Conservation (phyloP, 2,888 invertebrate species). For the Leucophora obtusa region DNA sequence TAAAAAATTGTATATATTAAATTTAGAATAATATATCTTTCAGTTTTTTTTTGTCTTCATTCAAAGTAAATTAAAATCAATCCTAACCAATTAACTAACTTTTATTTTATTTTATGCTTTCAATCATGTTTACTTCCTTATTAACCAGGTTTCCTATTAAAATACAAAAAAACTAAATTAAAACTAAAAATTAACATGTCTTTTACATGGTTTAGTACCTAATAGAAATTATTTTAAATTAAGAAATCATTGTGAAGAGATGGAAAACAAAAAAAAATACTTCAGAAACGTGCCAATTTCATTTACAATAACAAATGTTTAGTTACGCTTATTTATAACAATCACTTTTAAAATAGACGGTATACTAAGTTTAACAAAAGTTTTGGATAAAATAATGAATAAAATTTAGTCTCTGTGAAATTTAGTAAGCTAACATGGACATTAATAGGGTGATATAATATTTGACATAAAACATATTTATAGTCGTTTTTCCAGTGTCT, state of each 20-base stretch:
- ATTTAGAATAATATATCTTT: background rate
- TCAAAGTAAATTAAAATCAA: background rate
- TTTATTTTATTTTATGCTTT: background rate
- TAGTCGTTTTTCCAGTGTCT: too few species aligned
- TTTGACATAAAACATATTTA: too few species aligned
- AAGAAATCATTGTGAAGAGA: constrained; percentile 53
- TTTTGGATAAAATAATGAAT: background rate
- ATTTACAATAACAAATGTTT: constrained; percentile 53
- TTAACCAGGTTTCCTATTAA: background rate
- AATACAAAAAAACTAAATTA: background rate
- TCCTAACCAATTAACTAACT: background rate
- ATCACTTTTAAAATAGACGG: background rate
- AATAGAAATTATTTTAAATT: constrained; percentile 52
- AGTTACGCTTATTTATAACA: constrained; percentile 43
- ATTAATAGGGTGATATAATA: background rate
- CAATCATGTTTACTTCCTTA: background rate
- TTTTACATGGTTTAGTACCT: constrained; percentile 1
- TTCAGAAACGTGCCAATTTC: constrained; percentile 56
- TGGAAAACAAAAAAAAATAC: constrained; percentile 45
- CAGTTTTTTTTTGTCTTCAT: background rate
- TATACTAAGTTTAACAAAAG: background rate
- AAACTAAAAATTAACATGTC: background rate
- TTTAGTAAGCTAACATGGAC: too few species aligned
- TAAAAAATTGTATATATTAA: background rate
- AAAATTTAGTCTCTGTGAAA: too few species aligned